Base-by-base conservation (phyloP, 64 coral and sea anemone species). In the Platygyra sinensis region DNA sequence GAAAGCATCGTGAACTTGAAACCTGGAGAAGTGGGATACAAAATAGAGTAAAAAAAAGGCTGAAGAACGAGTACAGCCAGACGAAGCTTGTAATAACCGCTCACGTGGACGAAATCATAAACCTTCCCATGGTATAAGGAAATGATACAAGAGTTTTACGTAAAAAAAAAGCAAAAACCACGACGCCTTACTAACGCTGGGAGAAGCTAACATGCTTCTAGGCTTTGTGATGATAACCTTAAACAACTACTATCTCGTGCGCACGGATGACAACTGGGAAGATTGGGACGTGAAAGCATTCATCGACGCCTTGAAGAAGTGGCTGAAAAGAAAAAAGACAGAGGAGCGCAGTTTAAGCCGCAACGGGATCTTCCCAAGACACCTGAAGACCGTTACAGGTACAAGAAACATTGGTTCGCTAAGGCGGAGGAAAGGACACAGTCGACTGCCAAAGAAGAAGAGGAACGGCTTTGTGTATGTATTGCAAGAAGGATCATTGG, bases 191-290 rank as follows among this genome's bases (percentile, higher is more conserved):
- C 49, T 83, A 80, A 72, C 78, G 4, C 52, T 94, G 15, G 90
- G 90, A 36, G 90, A 92, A 72, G 73, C 39, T 0, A 20, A 62
- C 29, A 88, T 69, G 67, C 86, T 88, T 8, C 27, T 24, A 38
- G 86, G 55, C n/a, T 72, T 88, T 24, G 72, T 63, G 2, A 60
- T 88, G 67, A 13, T 73, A 8, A 77, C 86, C 61, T 13, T 96
- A 12, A 96, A 92, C 80, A 96, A 80, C n/a, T n/a, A 30, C 92
- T 27, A 96, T 54, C 73, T 96, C 10, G 80, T 96, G 19, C 77
- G 79, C 14, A 79, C 67, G 16, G 94, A 96, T 89, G 52, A 54
- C 52, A 54, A 54, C 52, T 54, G 52, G 5, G 52, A 54, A 13
- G 52, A 54, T 8, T 54, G 52, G 52, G 52, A 13, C 52, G 7